Percentiles rank a stretch among this genome's conserved stretches.
phyloP scores from a whole-genome alignment of 2,113 vertebrate species.

The Laterallus jamaicensis region DNA sequence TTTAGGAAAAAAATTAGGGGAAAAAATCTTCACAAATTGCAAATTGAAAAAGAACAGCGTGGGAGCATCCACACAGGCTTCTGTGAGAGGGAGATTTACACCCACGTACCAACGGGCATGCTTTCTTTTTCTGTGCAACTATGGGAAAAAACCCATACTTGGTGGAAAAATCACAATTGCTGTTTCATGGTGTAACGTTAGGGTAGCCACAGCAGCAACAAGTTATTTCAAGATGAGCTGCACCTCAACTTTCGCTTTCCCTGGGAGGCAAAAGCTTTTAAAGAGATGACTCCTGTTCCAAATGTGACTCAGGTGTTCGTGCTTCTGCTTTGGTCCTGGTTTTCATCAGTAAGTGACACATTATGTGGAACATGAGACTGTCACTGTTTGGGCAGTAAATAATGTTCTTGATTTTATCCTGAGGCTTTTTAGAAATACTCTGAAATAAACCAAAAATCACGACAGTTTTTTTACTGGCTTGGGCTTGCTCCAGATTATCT shows the following conservation, averaged over 20 bases:
- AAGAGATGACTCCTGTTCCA: background rate
- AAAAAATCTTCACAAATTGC: background rate
- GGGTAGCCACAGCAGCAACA: background rate
- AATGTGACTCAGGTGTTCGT: background rate
- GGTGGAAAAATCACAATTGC: background rate
- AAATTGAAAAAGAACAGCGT: slow-evolving; percentile 27
- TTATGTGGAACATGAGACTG: background rate
- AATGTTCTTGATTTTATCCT: background rate
- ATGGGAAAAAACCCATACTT: background rate
- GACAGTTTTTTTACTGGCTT: background rate
- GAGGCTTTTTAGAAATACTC: background rate
- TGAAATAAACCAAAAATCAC: background rate
- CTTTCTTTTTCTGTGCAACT: slow-evolving; percentile 36
- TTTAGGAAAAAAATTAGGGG: background rate
- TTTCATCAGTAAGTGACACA: background rate
- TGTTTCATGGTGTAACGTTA: background rate
- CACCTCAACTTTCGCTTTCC: background rate
- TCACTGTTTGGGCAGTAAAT: background rate
- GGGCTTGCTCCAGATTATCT: background rate
- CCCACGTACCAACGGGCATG: background rate
- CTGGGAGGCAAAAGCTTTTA: background rate
- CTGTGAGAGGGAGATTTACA: slow-evolving; percentile 13
- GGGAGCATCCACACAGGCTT: background rate
- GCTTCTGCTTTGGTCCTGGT: background rate
- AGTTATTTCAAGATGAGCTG: background rate